phyloP scores from a whole-genome alignment of 2,113 vertebrate species.

The Peromyscus maniculatus region DNA sequence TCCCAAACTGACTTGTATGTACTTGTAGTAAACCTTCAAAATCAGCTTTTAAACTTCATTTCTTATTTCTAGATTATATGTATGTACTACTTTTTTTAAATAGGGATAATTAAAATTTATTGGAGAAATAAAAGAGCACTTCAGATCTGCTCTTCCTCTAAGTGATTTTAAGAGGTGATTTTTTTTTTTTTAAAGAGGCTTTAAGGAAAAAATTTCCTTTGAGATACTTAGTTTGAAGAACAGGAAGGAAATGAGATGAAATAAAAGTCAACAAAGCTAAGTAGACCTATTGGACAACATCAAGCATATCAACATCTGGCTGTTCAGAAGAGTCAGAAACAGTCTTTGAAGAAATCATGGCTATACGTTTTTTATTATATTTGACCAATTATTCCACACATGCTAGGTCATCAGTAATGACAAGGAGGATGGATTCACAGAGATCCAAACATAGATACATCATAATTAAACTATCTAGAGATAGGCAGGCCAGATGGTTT shows the following conservation, averaged over 20 bases:
- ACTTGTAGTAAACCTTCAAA: not conserved
- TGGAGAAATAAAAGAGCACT: not conserved
- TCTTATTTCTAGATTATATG: conserved; percentile 46
- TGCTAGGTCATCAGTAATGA: not conserved
- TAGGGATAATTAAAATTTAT: conserved; percentile 22
- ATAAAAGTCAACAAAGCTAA: not conserved
- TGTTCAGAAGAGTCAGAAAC: conserved; percentile 14
- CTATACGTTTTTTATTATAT: not conserved
- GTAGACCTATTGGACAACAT: not conserved
- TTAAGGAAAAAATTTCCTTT: not conserved
- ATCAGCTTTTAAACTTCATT: not conserved
- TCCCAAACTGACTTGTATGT: not conserved
- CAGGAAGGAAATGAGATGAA: not conserved
- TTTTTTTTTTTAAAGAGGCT: not conserved
- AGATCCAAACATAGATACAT: not conserved
- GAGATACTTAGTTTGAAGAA: not conserved
- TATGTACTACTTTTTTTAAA: not conserved
- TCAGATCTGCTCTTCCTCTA: conserved; percentile 41
- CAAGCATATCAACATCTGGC: not conserved
- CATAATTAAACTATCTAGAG: not conserved
- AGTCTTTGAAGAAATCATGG: conserved; percentile 47
- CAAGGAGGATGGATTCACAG: not conserved
- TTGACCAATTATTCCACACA: not conserved
- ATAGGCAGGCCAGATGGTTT: not conserved
- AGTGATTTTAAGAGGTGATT: conserved; percentile 20